A percentile compares a stretch with the other conserved stretches of the same genome.
These are phyloP conservation scores for Alexandromys fortis DNA, from an alignment of 2,113 vertebrate species.

Conservation along the genomic window DNA sequence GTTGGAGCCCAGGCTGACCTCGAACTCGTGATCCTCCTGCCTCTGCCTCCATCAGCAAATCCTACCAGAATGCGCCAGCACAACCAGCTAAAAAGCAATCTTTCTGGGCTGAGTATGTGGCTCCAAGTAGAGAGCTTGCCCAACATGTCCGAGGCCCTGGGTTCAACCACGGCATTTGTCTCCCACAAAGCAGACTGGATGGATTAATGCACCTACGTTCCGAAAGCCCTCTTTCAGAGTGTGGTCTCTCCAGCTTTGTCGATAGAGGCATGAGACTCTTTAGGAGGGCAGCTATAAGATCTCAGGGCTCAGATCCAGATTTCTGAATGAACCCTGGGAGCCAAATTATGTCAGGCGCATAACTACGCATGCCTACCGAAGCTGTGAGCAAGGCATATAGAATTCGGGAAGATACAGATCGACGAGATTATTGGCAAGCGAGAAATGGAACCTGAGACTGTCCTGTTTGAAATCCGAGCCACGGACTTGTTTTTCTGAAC, in stretches of 20 bases:
- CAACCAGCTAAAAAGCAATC: neutral
- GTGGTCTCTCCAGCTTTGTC: neutral
- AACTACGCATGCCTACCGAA: neutral
- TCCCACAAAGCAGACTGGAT: neutral
- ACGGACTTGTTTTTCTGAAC: slow-evolving; percentile 20
- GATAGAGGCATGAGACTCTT: neutral
- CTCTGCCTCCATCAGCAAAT: too few relatives aligned
- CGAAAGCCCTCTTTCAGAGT: slow-evolving; percentile 25
- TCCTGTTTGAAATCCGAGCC: neutral
- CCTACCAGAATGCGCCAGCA: accelerated
- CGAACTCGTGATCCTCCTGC: too few relatives aligned
- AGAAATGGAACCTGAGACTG: slow-evolving; percentile 28
- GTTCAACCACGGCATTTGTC: neutral
- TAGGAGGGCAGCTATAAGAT: neutral
- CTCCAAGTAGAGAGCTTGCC: neutral
- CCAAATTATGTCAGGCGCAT: slow-evolving; percentile 1
- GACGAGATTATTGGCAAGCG: neutral
- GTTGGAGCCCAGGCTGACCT: too few relatives aligned
- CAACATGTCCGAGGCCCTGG: neutral
- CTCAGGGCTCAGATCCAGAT: slow-evolving; percentile 17
- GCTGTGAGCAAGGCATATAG: neutral
- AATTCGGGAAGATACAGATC: neutral
- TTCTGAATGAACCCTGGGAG: slow-evolving; percentile 17
- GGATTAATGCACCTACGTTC: neutral
- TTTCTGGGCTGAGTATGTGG: neutral